Conservation (phyloP, 2,888 invertebrate genomes). For the Glyphotaelius pellucidus region DNA sequence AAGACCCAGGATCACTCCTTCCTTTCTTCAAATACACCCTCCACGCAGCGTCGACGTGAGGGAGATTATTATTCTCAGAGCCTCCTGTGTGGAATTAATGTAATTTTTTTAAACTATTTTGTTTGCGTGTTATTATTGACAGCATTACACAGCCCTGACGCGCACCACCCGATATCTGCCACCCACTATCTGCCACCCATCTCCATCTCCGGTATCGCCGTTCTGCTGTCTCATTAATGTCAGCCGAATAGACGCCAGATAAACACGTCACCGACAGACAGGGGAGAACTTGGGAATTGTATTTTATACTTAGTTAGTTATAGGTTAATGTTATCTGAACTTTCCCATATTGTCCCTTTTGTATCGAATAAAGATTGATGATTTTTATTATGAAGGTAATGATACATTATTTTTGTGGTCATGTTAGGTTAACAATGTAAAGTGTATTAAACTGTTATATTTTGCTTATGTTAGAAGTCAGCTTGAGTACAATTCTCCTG, state of each 20-base stretch:
- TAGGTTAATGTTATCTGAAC: not conserved
- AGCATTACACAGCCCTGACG: not conserved
- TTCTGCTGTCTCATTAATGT: conserved; percentile 65
- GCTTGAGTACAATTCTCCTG: no score
- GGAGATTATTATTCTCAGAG: no score
- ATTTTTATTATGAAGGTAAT: no score
- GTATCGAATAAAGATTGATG: not conserved
- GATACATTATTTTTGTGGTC: no score
- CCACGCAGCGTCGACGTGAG: no score
- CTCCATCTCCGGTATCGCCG: conserved; percentile 19
- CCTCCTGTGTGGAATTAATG: no score
- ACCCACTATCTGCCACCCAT: not conserved
- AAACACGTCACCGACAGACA: conserved; percentile 59
- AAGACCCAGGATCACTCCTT: no score
- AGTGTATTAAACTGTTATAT: no score
- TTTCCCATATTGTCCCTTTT: not conserved
- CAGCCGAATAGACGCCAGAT: conserved; percentile 61
- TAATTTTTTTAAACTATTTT: no score
- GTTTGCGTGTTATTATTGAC: not conserved
- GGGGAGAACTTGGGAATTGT: not conserved
- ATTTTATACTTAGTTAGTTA: not conserved
- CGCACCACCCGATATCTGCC: not conserved
- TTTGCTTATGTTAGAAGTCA: no score
- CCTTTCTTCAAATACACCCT: no score
- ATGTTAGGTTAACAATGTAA: no score